Base-by-base conservation (phyloP, 2,888 invertebrate species). In the Synanthedon formicaeformis region DNA sequence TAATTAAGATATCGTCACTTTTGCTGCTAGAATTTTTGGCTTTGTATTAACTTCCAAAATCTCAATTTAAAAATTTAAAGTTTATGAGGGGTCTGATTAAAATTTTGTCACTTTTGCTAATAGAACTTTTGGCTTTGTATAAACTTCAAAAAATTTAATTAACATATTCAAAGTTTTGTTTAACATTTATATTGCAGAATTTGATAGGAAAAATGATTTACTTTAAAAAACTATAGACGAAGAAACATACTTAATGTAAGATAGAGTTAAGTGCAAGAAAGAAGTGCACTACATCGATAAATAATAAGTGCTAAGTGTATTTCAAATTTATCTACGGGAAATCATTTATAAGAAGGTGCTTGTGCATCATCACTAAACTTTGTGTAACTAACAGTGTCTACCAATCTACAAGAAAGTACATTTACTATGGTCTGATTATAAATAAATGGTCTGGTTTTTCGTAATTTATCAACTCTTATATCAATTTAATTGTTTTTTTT, bases 251-350 rank as follows among this genome's bases (percentile, higher is more conserved):
- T 57, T 53, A 52, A 54, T 40, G 53, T 23, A 57, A 55, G 54
- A 52, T 58, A 63, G 52, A 62, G 51, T 57, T 49, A 57, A 59
- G 69, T 69, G 67, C 64, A 65, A 65, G 60, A 67, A 63, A 62
- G 14, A 57, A 61, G 72, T 75, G 73, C 74, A 71, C 73, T 45
- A 45, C 45, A 34, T 34, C 73, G 75, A 71, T 65, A 72, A 70
- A 66, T 66, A 57, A 50, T 56, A 55, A 54, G 48, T 40, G 49
- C 59, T 60, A 60, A 53, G 14, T n/a, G 45, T 13, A 4, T 45
- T 13, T n/a, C 14, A 14, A 45, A 48, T 54, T 58, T 63, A 63
- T 64, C 60, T 60, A 59, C 51, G 56, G 23, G 49, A 16, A 16
- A 12, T 23, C 23, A 23, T 54, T 55, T 62, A 59, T 65, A 62